These are phyloP conservation scores for Eupithecia exiguata DNA, from an alignment of 2,888 invertebrate species.

Conservation along the genomic window DNA sequence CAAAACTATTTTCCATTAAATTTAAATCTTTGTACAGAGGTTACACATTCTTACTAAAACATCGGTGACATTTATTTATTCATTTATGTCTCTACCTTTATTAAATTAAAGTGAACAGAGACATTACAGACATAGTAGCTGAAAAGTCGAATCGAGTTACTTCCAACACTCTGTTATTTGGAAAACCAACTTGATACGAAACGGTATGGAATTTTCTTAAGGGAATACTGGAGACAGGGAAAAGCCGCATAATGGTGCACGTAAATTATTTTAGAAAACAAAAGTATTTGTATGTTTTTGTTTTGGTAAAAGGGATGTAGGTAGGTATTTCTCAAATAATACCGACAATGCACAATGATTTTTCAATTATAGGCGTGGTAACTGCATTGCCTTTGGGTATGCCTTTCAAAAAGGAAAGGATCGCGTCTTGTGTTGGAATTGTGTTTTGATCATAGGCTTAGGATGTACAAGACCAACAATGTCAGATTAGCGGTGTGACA, in stretches of 20 bases:
- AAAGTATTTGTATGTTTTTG: background rate
- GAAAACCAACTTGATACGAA: background rate
- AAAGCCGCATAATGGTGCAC: background rate
- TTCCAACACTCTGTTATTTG: background rate
- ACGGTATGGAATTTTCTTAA: background rate
- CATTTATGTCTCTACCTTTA: background rate
- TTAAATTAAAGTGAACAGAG: background rate
- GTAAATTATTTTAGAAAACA: background rate
- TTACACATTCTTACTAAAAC: background rate
- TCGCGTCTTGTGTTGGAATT: too few relatives aligned
- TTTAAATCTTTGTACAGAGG: background rate
- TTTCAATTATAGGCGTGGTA: too few relatives aligned
- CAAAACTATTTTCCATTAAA: background rate
- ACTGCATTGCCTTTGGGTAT: too few relatives aligned
- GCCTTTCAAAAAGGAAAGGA: too few relatives aligned
- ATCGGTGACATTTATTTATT: too few relatives aligned
- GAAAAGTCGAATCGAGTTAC: constrained; percentile 6
- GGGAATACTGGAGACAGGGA: background rate
- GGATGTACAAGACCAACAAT: too few relatives aligned
- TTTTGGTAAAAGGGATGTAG: background rate
- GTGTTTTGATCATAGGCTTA: too few relatives aligned
- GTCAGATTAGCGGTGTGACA: too few relatives aligned
- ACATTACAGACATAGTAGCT: background rate
- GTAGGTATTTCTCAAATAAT: background rate
- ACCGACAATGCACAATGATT: too few relatives aligned